phyloP scores from a whole-genome alignment of 2,113 vertebrate species.

The Cryptoleucopteryx plumbea region DNA sequence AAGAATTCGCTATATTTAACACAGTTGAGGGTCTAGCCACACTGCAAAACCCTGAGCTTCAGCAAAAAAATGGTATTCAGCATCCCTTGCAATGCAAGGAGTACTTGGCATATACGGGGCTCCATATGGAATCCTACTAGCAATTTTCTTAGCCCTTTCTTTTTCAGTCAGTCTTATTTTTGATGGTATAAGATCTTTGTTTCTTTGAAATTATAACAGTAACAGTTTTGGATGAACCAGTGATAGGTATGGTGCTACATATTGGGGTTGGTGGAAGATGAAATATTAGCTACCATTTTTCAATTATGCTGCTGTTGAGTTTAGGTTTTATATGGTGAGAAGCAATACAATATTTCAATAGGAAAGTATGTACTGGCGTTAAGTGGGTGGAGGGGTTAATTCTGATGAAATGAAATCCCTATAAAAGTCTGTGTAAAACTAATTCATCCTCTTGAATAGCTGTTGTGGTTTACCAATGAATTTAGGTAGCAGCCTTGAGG shows the following conservation, averaged over 20 bases:
- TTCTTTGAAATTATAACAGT: not conserved
- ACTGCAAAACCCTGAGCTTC: not conserved
- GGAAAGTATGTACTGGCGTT: not conserved
- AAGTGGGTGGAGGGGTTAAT: not conserved
- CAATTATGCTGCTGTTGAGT: not conserved
- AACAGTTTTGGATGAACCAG: not conserved
- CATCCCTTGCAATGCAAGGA: not conserved
- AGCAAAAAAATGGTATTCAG: not conserved
- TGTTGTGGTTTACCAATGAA: not conserved
- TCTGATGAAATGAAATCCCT: not conserved
- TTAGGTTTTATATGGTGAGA: not conserved
- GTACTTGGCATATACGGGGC: not conserved
- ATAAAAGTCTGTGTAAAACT: not conserved
- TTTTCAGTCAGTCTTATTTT: not conserved
- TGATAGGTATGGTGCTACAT: not conserved
- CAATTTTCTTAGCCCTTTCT: not conserved
- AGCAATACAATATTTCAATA: not conserved
- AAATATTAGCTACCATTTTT: not conserved
- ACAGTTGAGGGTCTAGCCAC: not conserved
- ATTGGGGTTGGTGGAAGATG: not conserved
- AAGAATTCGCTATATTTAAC: not conserved
- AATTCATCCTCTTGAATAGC: not conserved
- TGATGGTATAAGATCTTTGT: not conserved
- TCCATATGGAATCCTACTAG: not conserved
- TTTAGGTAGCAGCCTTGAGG: conserved; percentile 2